A percentile compares a stretch with the other conserved stretches of the same genome.
phyloP scores from a whole-genome alignment of 2,113 vertebrate genomes.

The Uria lomvia region DNA sequence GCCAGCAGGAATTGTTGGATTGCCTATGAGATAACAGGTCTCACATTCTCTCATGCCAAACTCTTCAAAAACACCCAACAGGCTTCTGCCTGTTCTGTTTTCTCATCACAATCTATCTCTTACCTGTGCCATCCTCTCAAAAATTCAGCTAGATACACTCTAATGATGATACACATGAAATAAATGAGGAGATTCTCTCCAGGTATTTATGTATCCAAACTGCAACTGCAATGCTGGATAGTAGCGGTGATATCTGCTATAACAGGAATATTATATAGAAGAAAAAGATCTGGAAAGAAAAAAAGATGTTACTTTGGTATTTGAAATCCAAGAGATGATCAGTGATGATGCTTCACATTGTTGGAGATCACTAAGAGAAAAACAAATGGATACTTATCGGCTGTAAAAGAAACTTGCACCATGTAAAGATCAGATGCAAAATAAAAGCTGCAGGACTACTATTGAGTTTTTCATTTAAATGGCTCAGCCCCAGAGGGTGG shows the following conservation, averaged over 20 bases:
- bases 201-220: background rate
- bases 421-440: background rate
- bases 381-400: background rate
- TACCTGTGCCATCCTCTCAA: background rate
- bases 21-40: background rate
- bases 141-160: background rate
- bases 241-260: background rate
- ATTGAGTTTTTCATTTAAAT: background rate
- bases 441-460: background rate
- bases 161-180: background rate
- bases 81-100: background rate
- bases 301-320: background rate
- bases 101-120: background rate
- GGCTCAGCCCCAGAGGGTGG: background rate
- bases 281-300: background rate
- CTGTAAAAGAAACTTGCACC: background rate
- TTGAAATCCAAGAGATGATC: background rate
- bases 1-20: background rate
- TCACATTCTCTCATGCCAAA: background rate
- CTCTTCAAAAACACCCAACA: background rate
- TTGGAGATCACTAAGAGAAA: background rate
- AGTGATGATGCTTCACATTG: fast-evolving
- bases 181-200: background rate
- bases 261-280: background rate
- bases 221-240: background rate